Conservation (phyloP, 2,888 invertebrate species). For the Coleophora flavipennella region DNA sequence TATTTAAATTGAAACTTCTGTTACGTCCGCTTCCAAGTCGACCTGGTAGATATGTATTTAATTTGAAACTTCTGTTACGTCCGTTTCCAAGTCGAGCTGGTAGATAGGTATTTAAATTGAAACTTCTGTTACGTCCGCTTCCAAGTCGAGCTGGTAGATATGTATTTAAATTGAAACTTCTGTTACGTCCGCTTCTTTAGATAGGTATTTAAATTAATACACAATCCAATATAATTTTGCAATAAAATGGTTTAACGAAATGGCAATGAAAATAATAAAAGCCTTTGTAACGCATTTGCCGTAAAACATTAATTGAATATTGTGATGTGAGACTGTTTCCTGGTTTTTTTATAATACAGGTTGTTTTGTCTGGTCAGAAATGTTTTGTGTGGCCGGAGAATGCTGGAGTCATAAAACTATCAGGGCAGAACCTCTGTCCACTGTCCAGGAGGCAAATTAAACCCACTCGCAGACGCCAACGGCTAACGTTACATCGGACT, state of each 20-base stretch:
- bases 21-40: conserved; percentile 17
- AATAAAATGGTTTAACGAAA: conserved; percentile 3
- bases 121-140: conserved; percentile 24
- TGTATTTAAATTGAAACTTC: conserved; percentile 38
- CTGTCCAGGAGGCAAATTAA: conserved; percentile 37
- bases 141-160: conserved; percentile 11
- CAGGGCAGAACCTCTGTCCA: conserved; percentile 25
- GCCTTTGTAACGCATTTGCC: too few species aligned
- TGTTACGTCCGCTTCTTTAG: conserved; percentile 18
- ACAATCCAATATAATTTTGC: conserved; percentile 3
- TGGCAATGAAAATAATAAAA: background rate
- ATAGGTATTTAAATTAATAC: conserved; percentile 6
- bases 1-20: conserved; percentile 37
- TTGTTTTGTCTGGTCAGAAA: too few species aligned
- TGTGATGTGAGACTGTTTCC: too few species aligned
- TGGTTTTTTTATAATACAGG: too few species aligned
- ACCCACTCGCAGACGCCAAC: conserved; percentile 34
- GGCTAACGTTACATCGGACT: conserved; percentile 31
- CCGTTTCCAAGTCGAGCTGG: conserved; percentile 13
- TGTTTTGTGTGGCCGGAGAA: too few species aligned
- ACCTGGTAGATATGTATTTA: conserved; percentile 28
- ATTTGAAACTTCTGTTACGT: conserved; percentile 33
- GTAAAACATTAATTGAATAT: background rate
- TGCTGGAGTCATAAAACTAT: conserved; percentile 28
- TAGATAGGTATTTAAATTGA: too few species aligned